Evolutionary conservation across 2,888 invertebrate genomes (phyloP).

Genomic region (Agonum fuliginosum): DNA sequence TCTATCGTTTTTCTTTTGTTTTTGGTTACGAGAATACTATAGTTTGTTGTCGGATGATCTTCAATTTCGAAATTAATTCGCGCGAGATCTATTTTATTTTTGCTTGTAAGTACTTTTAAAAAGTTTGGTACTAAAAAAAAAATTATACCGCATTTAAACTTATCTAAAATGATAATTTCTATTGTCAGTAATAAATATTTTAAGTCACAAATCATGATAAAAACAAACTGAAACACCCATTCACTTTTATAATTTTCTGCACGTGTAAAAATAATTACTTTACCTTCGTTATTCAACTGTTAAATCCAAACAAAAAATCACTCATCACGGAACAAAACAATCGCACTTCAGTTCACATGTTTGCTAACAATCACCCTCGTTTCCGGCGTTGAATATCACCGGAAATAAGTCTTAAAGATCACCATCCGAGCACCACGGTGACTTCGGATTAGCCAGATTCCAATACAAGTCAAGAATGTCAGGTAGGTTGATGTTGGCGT

Average conservation of each 20-base stretch:
- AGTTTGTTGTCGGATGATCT: constrained; percentile 15
- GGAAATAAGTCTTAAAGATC: constrained; percentile 17
- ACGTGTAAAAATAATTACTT: not conserved
- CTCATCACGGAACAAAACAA: constrained; percentile 4
- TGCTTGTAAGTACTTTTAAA: too few relatives aligned
- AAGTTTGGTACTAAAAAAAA: not conserved
- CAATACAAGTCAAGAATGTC: not conserved
- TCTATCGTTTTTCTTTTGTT: constrained; percentile 42
- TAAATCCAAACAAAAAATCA: constrained; percentile 17
- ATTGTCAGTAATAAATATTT: too few relatives aligned
- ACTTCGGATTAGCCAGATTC: not conserved
- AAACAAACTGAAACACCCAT: too few relatives aligned
- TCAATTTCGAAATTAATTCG: not conserved
- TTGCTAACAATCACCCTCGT: constrained; percentile 6
- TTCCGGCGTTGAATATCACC: not conserved
- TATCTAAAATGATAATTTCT: too few relatives aligned
- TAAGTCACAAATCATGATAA: not conserved
- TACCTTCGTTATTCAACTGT: constrained; percentile 10
- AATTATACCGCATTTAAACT: too few relatives aligned
- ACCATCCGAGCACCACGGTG: constrained; percentile 2
- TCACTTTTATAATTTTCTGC: not conserved
- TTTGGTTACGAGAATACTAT: not conserved
- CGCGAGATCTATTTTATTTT: too few relatives aligned
- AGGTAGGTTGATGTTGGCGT: not conserved
- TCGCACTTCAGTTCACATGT: constrained; percentile 11